Evolutionary conservation across 1,140 invertebrate species (phyloP), one percentile per base, ranked within the genome.

Genomic region (Heliconius congener): DNA sequence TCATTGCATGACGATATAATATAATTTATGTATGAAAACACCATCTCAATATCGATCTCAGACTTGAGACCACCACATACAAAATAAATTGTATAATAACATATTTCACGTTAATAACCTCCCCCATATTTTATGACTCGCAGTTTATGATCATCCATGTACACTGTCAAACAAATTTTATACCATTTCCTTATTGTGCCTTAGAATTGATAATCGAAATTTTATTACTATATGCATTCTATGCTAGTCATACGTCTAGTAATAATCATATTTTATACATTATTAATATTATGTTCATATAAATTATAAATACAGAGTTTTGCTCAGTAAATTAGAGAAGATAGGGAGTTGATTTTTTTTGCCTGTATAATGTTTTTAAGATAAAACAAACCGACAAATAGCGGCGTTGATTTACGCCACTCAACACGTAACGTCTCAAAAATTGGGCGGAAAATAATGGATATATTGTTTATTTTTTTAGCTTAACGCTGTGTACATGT

Each of bases 191-290:
- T 76, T 76, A 76, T 76, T 76, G 74, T 74, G 13, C 23, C 39
- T 76, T 76, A 70, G 57, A 76, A 76, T 76, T 34, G 74, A 70
- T 76, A 76, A 76, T 76, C 60, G 74, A 71, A 76, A 76, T 46
- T 70, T 76, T 66, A 76, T 70, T n/a, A 76, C 37, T 27, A 13
- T 30, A 6, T 30, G 11, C 27, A 66, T 66, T 27, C 60, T 66
- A 18, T 66, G 4, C 34, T 37, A 30, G 60, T 30, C 30, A 66
- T 66, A 66, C 27, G 30, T 66, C 23, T 30, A 30, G 52, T 46
- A 55, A 55, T 55, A 34, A 66, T 66, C 60, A 66, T 66, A 66
- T 66, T 66, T 66, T 13, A 18, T 66, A 23, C 9, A 9, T 23
- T 66, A 66, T 66, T 66, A 66, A 66, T 16, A 66, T 66, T 66